phyloP scores from a whole-genome alignment of 2,113 vertebrate species.

The Chaenocephalus aceratus region DNA sequence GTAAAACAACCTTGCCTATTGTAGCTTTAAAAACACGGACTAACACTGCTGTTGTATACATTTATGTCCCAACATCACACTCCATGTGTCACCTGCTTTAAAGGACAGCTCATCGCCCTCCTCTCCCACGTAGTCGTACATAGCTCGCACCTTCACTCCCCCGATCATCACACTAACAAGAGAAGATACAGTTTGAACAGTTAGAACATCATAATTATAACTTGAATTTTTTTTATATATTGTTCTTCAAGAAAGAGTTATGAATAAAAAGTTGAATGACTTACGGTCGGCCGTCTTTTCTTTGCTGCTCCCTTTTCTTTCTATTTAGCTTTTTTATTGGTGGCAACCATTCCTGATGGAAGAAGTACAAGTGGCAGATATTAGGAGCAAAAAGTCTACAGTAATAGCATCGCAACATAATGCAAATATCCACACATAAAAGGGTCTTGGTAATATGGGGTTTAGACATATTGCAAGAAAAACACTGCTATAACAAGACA shows the following conservation, averaged over 20 bases:
- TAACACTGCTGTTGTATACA: background rate
- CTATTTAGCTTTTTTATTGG: conserved; percentile 84
- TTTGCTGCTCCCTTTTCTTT: conserved; percentile 78
- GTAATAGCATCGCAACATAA: background rate
- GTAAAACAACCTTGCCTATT: background rate
- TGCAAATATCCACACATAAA: background rate
- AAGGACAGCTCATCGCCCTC: conserved; percentile 85
- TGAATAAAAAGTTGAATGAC: background rate
- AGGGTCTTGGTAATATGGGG: background rate
- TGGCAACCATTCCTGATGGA: conserved; percentile 85
- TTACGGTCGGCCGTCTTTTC: conserved; percentile 78
- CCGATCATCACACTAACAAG: conserved; percentile 83
- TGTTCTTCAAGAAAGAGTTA: background rate
- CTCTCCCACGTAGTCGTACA: conserved; percentile 83
- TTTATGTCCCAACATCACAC: conserved; percentile 15
- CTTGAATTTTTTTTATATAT: background rate
- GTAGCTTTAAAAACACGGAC: conserved; percentile 2
- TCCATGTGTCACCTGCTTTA: conserved; percentile 80
- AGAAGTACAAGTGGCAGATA: background rate
- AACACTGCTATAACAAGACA: too few relatives aligned
- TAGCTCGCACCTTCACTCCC: conserved; percentile 84
- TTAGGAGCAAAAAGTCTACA: background rate
- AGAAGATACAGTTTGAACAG: conserved; percentile 17
- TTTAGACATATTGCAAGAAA: background rate
- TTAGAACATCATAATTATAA: conserved; percentile 1